Evolutionary conservation across 2,113 vertebrate species (phyloP).

Genomic region (Epinephelus cyanopodus): DNA sequence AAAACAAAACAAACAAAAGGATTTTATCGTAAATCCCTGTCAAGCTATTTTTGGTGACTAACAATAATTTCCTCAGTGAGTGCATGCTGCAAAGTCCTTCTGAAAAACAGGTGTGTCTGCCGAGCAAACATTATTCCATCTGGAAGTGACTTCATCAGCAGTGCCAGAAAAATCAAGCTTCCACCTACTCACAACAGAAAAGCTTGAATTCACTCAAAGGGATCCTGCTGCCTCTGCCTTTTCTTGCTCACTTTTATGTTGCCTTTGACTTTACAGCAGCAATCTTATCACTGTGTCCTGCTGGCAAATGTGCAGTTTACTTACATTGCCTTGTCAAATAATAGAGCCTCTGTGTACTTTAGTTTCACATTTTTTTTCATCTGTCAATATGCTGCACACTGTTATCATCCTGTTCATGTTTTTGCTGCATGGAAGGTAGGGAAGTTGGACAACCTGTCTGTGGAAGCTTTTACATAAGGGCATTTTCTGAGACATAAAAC

Average conservation of each 20-base stretch:
- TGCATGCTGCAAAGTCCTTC: constrained; percentile 15
- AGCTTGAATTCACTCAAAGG: constrained; percentile 14
- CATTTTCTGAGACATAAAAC: background rate
- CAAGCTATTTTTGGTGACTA: constrained; percentile 6
- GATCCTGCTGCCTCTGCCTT: constrained; percentile 23
- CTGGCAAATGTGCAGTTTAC: constrained; percentile 30
- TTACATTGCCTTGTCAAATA: background rate
- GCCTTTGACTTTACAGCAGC: constrained; percentile 12
- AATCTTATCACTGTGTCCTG: constrained; percentile 2
- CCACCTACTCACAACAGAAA: constrained; percentile 34
- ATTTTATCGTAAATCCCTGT: background rate
- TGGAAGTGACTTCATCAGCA: constrained; percentile 43
- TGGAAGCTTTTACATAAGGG: background rate
- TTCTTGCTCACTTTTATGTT: constrained; percentile 24
- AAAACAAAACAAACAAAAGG: too few relatives aligned
- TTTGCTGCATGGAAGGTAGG: background rate
- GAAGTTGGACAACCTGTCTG: background rate
- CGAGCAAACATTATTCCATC: constrained; percentile 17
- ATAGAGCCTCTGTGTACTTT: constrained; percentile 14
- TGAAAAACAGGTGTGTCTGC: constrained; percentile 17
- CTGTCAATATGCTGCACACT: background rate
- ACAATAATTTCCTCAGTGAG: background rate
- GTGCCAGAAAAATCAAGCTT: constrained; percentile 38
- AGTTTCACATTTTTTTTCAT: background rate
- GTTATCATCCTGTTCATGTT: background rate